These are phyloP conservation scores for Sebastes elongatus DNA, from an alignment of 2,797 vertebrate species.

Conservation along the genomic window DNA sequence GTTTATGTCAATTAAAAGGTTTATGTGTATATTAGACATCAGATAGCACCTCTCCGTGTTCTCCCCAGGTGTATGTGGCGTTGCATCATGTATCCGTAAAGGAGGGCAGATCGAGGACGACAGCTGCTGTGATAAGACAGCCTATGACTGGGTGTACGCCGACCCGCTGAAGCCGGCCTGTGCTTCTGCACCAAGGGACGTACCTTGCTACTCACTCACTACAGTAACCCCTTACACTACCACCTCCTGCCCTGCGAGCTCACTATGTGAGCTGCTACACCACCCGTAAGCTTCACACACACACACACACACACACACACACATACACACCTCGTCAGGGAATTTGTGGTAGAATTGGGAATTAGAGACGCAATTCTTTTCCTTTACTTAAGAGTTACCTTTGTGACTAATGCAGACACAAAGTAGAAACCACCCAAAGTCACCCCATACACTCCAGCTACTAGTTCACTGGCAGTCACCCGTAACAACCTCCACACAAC, in stretches of 20 bases:
- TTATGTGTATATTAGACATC: not conserved
- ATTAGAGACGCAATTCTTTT: not conserved
- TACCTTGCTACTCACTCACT: conserved; percentile 24
- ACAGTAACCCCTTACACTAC: rapidly evolving
- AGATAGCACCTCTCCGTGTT: not conserved
- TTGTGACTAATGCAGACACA: not conserved
- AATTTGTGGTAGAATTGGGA: not conserved
- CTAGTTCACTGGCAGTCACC: not conserved
- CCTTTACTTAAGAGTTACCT: not conserved
- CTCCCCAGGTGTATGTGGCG: conserved; percentile 76
- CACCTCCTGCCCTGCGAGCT: not conserved
- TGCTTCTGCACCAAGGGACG: conserved; percentile 19
- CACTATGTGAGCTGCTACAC: conserved; percentile 67
- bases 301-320: not conserved
- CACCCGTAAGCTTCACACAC: conserved; percentile 61
- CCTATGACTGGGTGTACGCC: conserved; percentile 72
- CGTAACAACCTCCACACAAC: not conserved
- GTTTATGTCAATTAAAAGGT: not conserved
- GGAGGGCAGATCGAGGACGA: conserved; percentile 68
- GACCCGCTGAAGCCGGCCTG: conserved; percentile 74
- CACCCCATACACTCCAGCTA: too few relatives aligned
- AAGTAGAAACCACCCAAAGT: too few relatives aligned
- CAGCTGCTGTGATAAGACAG: conserved; percentile 75
- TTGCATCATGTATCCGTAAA: conserved; percentile 71
- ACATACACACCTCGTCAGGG: not conserved